A percentile compares a stretch with the other conserved stretches of the same genome.
Conservation (phyloP, 2,113 vertebrate species). For the Nycticebus coucang region DNA sequence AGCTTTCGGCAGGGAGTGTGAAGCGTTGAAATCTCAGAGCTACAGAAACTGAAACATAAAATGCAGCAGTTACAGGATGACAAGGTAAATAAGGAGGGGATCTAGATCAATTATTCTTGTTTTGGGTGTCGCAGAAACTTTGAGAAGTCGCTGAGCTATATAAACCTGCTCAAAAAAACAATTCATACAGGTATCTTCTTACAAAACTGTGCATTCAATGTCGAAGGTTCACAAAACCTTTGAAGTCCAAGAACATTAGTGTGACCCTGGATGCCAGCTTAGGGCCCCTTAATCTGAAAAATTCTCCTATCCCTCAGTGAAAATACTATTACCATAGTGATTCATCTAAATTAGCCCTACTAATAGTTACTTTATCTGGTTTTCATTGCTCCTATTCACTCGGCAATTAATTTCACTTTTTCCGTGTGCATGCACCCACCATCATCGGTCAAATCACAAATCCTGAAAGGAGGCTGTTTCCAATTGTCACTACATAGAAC, state of each 20-base stretch:
- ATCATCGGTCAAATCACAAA: not conserved
- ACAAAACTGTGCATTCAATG: not conserved
- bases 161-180: not conserved
- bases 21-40: not conserved
- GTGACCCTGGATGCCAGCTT: rapidly evolving
- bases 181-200: not conserved
- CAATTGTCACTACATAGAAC: not conserved
- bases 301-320: not conserved
- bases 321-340: not conserved
- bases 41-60: not conserved
- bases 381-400: not conserved
- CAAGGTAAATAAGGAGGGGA: not conserved
- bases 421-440: not conserved
- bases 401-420: not conserved
- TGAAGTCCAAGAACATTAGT: rapidly evolving
- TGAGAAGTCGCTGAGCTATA: not conserved
- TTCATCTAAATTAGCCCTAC: not conserved
- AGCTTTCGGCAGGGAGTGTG: not conserved
- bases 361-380: not conserved
- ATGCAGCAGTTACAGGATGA: not conserved
- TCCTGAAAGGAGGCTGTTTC: not conserved
- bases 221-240: not conserved
- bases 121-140: not conserved
- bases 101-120: not conserved
- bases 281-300: not conserved